Base-by-base conservation (phyloP, 2,113 vertebrate species). In the Tauraco erythrolophus region DNA sequence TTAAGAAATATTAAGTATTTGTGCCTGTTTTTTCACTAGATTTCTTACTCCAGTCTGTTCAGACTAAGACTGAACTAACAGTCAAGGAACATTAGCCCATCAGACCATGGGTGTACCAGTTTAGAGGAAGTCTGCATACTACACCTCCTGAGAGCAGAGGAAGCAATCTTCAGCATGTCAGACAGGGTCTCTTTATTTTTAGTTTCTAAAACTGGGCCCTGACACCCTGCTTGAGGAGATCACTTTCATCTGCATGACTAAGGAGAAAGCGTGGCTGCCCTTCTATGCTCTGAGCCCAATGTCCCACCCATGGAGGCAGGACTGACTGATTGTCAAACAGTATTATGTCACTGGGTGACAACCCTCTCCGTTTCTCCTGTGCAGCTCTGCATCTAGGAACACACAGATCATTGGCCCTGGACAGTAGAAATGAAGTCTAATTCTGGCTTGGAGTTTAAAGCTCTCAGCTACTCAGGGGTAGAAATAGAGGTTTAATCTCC, bases 321-420 rank as follows among this genome's bases (percentile, higher is more conserved):
- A 43, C 39, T 35, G 43, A 19, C 11, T 43, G 21, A 56, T 13
- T 46, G 37, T 31, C 75, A 70, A 27, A 70, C 2, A 24, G 2
- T 9, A 0, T 30, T 62, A 14, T 1, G 1, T 24, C 64, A 33
- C n/a, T 71, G 22, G 6, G 5, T 82, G 51, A 58, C 57, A 60
- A 58, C 8, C 18, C 12, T 70, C 45, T 58, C 21, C 7, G 11
- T 46, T 53, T 70, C 25, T 81, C 17, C 61, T 45, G 23, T 69
- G 57, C 0, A 0, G 33, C 21, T 39, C 51, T 0, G 0, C 31
- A 50, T 30, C n/a, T 65, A 58, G 39, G 7, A 60, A 58, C 58
- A 58, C 19, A n/a, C 16, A 39, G 53, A 33, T 33, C 4, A 0
- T 48, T 45, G n/a, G 7, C 46, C 39, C 23, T 50, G 53, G 28